Evolutionary conservation across 2,113 vertebrate species (phyloP).

Genomic region (Cochlearius cochlearius): DNA sequence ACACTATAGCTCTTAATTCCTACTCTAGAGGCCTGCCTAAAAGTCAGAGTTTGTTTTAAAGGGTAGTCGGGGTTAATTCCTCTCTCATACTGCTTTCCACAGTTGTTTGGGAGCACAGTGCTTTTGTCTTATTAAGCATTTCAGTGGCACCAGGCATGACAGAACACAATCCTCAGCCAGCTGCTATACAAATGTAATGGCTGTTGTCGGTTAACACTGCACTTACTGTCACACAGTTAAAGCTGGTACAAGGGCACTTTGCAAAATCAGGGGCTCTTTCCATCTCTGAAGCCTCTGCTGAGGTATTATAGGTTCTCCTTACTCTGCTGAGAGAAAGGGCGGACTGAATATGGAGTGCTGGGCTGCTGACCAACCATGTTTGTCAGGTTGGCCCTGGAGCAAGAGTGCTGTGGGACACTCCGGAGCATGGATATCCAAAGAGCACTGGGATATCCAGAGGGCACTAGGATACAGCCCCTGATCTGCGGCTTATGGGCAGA

Average conservation of each 20-base stretch:
- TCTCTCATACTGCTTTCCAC: neutral
- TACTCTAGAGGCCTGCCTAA: neutral
- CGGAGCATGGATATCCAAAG: neutral
- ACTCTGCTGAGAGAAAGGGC: neutral
- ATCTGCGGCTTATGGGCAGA: neutral
- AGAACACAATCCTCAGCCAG: neutral
- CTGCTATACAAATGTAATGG: accelerated
- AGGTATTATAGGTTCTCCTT: neutral
- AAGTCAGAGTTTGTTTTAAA: neutral
- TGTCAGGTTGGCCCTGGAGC: neutral
- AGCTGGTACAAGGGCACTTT: neutral
- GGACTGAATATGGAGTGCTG: neutral
- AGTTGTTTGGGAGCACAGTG: neutral
- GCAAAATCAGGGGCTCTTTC: neutral
- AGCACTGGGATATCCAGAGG: neutral
- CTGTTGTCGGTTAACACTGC: neutral
- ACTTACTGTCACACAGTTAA: neutral
- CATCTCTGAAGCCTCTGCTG: neutral
- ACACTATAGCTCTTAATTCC: neutral
- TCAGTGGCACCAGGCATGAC: neutral
- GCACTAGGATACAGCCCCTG: neutral
- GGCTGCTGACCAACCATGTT: neutral
- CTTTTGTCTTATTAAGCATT: neutral
- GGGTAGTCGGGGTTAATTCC: neutral
- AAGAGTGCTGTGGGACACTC: neutral